Conservation (phyloP, 2,113 vertebrate genomes). For the Morone saxatilis region DNA sequence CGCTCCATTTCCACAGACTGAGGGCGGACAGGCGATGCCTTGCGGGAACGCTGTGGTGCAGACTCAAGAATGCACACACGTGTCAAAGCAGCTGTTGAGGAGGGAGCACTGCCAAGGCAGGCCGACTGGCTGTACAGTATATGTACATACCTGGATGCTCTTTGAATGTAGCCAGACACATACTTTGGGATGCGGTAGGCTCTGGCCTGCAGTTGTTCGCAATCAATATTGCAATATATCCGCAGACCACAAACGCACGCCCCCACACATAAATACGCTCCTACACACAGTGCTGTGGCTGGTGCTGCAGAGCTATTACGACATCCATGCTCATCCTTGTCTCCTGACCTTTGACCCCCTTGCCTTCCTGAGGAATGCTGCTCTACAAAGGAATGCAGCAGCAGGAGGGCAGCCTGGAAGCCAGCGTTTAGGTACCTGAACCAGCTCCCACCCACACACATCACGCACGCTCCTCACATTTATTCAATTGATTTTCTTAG, state of each 20-base stretch:
- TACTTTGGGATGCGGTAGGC: not conserved
- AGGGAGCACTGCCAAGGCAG: constrained; percentile 43
- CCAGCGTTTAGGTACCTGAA: constrained; percentile 21
- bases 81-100: constrained; percentile 76
- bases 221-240: not conserved
- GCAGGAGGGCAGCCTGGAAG: constrained; percentile 36
- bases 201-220: not conserved
- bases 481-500: constrained; percentile 74
- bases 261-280: not conserved
- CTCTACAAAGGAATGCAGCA: constrained; percentile 55
- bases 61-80: constrained; percentile 71
- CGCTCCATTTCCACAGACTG: constrained; percentile 22
- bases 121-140: constrained; percentile 2
- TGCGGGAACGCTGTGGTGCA: constrained; percentile 53
- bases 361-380: constrained; percentile 52
- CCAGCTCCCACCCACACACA: constrained; percentile 36
- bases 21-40: constrained; percentile 38
- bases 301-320: not conserved
- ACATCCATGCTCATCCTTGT: constrained; percentile 12
- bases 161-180: constrained; percentile 6
- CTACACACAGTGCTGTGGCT: not conserved
- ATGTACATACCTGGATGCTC: constrained; percentile 48
- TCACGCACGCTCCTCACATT: constrained; percentile 31
- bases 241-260: not conserved
- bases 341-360: constrained; percentile 50